These are phyloP conservation scores for Halocaridina rubra DNA, from an alignment of 2,888 invertebrate species.

Conservation along the genomic window DNA sequence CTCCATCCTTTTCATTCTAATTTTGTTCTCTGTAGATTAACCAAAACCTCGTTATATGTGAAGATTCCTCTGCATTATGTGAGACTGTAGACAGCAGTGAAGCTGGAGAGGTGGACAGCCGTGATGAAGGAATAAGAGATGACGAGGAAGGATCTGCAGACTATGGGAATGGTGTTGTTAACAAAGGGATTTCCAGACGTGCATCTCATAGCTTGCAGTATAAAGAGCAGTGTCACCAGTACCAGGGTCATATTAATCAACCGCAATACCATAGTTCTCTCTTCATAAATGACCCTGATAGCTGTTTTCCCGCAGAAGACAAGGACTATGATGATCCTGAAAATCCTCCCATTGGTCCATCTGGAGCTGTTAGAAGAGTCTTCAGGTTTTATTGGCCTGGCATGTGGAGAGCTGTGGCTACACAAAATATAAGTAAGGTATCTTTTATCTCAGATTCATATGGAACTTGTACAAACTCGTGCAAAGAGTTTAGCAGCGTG, in stretches of 20 bases:
- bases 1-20: too few relatives aligned
- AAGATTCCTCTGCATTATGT: too few relatives aligned
- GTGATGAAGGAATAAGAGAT: too few relatives aligned
- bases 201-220: too few relatives aligned
- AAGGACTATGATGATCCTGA: neutral
- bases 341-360: neutral
- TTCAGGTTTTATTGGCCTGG: conserved; percentile 58
- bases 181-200: too few relatives aligned
- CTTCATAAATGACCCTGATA: neutral
- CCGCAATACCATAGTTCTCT: neutral
- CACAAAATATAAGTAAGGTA: conserved; percentile 45
- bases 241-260: neutral
- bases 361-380: conserved; percentile 21
- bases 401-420: conserved; percentile 62
- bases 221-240: neutral
- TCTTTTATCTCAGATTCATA: neutral
- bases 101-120: too few relatives aligned
- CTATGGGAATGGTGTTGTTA: too few relatives aligned
- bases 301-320: neutral
- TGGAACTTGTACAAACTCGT: neutral
- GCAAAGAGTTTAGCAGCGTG: neutral
- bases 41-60: too few relatives aligned
- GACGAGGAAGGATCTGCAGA: too few relatives aligned
- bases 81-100: too few relatives aligned
- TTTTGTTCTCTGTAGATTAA: too few relatives aligned